Conservation (phyloP, 2,797 vertebrate species). For the Rousettus madagascariensis region DNA sequence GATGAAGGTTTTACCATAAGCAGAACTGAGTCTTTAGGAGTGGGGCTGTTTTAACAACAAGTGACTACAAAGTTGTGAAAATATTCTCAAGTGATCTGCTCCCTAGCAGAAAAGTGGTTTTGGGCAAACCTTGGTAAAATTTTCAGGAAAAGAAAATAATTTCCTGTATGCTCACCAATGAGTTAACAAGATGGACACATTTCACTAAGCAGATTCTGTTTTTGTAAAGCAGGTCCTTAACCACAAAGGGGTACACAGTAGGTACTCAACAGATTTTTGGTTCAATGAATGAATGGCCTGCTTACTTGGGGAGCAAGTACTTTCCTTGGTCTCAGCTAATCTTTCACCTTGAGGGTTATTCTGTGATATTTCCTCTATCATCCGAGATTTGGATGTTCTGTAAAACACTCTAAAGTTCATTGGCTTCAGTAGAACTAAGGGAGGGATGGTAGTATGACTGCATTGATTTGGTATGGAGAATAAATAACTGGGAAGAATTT, state of each 20-base stretch:
- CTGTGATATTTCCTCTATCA: slow-evolving; percentile 12
- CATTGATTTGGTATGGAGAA: background rate
- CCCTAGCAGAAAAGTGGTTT: background rate
- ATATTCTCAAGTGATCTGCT: background rate
- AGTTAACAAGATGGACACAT: background rate
- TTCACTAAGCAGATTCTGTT: background rate
- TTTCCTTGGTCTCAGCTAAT: background rate
- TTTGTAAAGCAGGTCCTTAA: background rate
- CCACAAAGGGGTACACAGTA: background rate
- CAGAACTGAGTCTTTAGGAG: background rate
- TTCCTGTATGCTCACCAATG: background rate
- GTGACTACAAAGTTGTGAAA: background rate
- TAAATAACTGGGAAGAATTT: background rate
- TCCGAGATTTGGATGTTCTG: background rate
- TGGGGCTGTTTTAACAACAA: background rate
- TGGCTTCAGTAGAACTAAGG: background rate
- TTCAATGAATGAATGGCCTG: background rate
- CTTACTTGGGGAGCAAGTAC: background rate
- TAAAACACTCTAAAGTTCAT: background rate
- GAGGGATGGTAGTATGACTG: background rate
- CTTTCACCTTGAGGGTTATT: background rate
- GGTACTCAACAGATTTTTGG: background rate
- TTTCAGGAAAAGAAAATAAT: background rate
- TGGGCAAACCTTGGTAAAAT: background rate
- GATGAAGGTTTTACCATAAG: background rate